Conservation (phyloP, 2,113 vertebrate species). For the Lepisosteus oculatus region DNA sequence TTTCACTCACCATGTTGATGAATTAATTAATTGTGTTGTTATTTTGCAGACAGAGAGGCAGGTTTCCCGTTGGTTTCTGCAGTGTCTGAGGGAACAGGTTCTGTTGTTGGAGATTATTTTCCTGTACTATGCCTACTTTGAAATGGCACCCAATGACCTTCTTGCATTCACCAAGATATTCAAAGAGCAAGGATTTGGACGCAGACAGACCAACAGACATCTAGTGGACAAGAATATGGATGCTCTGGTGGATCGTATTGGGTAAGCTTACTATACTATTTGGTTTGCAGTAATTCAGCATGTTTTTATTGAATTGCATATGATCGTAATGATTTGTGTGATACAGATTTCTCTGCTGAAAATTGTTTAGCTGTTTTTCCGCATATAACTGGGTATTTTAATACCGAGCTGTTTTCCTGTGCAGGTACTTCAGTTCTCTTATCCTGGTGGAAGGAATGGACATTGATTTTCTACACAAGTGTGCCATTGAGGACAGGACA, state of each 20-base stretch:
- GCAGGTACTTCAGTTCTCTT: conserved; percentile 89
- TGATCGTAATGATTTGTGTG: no score
- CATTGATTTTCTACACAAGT: conserved; percentile 91
- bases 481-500: conserved; percentile 81
- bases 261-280: conserved; percentile 59
- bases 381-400: no score
- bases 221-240: conserved; percentile 93
- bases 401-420: conserved; percentile 5
- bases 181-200: conserved; percentile 92
- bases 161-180: conserved; percentile 84
- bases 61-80: conserved; percentile 90
- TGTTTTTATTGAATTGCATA: no score
- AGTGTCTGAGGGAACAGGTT: conserved; percentile 91
- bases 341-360: no score
- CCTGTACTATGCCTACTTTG: conserved; percentile 93
- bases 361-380: no score
- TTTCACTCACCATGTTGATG: no score
- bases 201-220: conserved; percentile 89
- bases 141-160: conserved; percentile 84
- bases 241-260: conserved; percentile 84
- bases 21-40: neutral
- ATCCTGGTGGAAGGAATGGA: conserved; percentile 97
- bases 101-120: conserved; percentile 94
- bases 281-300: no score
- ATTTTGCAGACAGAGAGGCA: conserved; percentile 83